Evolutionary conservation across 1,140 invertebrate species (phyloP).

Genomic region (Listronotus bonariensis): DNA sequence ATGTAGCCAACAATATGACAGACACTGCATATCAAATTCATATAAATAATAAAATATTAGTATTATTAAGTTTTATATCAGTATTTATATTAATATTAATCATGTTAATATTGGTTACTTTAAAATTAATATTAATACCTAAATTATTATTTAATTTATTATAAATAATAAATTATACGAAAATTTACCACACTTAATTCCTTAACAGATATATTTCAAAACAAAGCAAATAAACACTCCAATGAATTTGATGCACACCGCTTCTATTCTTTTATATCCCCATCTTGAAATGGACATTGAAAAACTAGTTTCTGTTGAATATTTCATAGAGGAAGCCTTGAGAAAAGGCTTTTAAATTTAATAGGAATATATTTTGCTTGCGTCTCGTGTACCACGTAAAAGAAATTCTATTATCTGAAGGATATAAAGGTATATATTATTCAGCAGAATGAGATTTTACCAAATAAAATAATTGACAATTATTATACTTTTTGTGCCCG

Average conservation of each 20-base stretch:
- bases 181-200: too few species aligned
- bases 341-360: conserved; percentile 23
- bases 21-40: too few species aligned
- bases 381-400: neutral
- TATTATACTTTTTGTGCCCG: too few species aligned
- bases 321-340: conserved; percentile 18
- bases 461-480: too few species aligned
- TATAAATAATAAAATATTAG: too few species aligned
- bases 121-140: too few species aligned
- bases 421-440: conserved; percentile 3
- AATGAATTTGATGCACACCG: conserved; percentile 5
- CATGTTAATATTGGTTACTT: too few species aligned
- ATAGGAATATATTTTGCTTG: conserved; percentile 21
- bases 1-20: too few species aligned
- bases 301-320: conserved; percentile 24
- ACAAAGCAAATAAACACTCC: conserved; percentile 11
- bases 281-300: conserved; percentile 14
- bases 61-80: too few species aligned
- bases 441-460: neutral
- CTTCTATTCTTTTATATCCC: neutral
- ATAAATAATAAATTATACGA: too few species aligned
- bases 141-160: too few species aligned
- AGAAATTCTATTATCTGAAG: conserved; percentile 5
- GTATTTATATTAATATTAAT: too few species aligned
- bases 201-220: neutral